These are phyloP conservation scores for Papilio xuthus DNA, from an alignment of 1,140 invertebrate species.

Conservation along the genomic window DNA sequence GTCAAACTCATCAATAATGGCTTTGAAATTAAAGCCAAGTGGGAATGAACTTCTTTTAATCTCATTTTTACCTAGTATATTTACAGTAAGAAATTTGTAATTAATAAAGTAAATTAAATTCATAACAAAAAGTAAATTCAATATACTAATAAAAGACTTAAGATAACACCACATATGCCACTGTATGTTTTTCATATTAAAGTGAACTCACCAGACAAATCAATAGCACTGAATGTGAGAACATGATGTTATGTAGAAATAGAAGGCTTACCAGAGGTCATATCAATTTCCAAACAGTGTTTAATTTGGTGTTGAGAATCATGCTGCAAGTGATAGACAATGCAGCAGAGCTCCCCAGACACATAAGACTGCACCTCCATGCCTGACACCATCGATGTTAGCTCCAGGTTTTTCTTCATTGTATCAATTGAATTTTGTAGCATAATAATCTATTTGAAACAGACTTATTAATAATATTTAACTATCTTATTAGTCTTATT, in stretches of 20 bases:
- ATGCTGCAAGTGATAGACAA: conserved; percentile 69
- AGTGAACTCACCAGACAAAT: no score
- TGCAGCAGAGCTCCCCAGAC: conserved; percentile 62
- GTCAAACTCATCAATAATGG: conserved; percentile 60
- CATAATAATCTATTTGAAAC: conserved; percentile 62
- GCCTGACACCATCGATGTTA: conserved; percentile 63
- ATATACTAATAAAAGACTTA: no score
- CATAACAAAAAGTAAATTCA: not conserved
- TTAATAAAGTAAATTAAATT: not conserved
- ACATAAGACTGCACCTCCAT: conserved; percentile 69
- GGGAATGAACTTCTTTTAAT: conserved; percentile 64
- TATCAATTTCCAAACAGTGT: conserved; percentile 67
- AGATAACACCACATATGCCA: no score
- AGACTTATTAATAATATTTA: not conserved
- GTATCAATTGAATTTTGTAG: conserved; percentile 55
- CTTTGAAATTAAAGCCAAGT: conserved; percentile 65
- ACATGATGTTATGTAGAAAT: not conserved
- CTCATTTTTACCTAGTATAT: conserved; percentile 55
- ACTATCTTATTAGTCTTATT: conserved; percentile 14
- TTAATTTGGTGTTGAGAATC: conserved; percentile 51
- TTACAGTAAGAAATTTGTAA: not conserved
- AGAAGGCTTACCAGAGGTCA: conserved; percentile 52
- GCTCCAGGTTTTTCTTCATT: conserved; percentile 55
- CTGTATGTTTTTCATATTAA: no score
- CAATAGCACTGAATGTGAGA: no score